Percentiles rank a stretch among this genome's conserved stretches.
These are phyloP conservation scores for Caenorhabditis zanzibari DNA, from an alignment of 2,888 invertebrate genomes.

Conservation along the genomic window DNA sequence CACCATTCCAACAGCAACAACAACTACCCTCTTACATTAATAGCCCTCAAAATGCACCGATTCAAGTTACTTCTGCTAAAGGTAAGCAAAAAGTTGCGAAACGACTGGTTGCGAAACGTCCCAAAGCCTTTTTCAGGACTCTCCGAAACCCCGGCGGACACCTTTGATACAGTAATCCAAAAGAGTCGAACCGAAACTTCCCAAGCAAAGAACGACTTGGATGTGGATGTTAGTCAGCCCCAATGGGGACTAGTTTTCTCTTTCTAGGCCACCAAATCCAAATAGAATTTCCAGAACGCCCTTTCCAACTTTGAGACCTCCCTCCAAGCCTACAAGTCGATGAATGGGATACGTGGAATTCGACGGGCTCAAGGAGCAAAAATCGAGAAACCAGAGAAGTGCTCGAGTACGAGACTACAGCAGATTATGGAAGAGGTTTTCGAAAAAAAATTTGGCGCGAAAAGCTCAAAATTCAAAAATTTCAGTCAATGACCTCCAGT, in stretches of 20 bases:
- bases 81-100: too few species aligned
- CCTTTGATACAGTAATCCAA: conserved; percentile 43
- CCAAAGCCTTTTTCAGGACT: too few species aligned
- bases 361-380: conserved; percentile 44
- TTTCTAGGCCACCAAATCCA: neutral
- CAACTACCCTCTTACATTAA: conserved; percentile 4
- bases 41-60: conserved; percentile 26
- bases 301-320: conserved; percentile 55
- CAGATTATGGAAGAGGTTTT: conserved; percentile 55
- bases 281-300: conserved; percentile 38
- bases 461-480: neutral
- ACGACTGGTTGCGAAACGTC: too few species aligned
- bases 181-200: conserved; percentile 38
- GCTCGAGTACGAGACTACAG: conserved; percentile 44
- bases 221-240: conserved; percentile 30
- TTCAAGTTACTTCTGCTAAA: conserved; percentile 48
- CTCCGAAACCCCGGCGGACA: conserved; percentile 25
- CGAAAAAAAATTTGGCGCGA: neutral
- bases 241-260: neutral
- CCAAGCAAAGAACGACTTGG: conserved; percentile 45
- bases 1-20: conserved; percentile 14
- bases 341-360: conserved; percentile 35
- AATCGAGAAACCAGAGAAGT: conserved; percentile 52
- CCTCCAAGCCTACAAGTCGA: conserved; percentile 54
- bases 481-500: conserved; percentile 54